These are phyloP conservation scores for Ptychochromis oligacanthus DNA, from an alignment of 2,113 vertebrate genomes.

Conservation along the genomic window DNA sequence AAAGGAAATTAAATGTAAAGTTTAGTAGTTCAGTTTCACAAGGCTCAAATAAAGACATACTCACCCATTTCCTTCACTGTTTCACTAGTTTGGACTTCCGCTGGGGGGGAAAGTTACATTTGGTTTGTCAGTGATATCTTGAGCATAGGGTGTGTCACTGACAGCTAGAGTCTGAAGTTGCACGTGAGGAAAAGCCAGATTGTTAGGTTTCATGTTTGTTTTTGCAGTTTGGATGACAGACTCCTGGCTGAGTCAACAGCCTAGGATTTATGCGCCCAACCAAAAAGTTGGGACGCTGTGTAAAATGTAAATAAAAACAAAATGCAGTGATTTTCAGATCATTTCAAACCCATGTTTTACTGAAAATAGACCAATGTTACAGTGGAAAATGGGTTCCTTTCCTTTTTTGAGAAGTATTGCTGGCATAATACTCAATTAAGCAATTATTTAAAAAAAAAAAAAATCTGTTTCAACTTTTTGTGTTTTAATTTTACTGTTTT, in stretches of 20 bases:
- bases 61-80: neutral
- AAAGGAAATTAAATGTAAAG: neutral
- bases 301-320: neutral
- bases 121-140: neutral
- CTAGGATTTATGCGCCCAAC: neutral
- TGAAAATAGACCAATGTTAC: neutral
- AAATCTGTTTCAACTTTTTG: too few relatives aligned
- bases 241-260: neutral
- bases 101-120: too few relatives aligned
- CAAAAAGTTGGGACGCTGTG: neutral
- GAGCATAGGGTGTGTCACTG: neutral
- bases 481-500: too few relatives aligned
- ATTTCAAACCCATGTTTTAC: neutral
- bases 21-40: neutral
- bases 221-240: neutral
- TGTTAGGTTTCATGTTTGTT: neutral
- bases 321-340: neutral
- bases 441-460: neutral
- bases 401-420: fast-evolving
- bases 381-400: neutral
- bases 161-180: neutral
- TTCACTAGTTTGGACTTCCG: neutral
- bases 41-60: neutral
- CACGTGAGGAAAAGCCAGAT: neutral
- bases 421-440: neutral